Conservation (phyloP, 2,888 invertebrate species). For the Synanthedon vespiformis region DNA sequence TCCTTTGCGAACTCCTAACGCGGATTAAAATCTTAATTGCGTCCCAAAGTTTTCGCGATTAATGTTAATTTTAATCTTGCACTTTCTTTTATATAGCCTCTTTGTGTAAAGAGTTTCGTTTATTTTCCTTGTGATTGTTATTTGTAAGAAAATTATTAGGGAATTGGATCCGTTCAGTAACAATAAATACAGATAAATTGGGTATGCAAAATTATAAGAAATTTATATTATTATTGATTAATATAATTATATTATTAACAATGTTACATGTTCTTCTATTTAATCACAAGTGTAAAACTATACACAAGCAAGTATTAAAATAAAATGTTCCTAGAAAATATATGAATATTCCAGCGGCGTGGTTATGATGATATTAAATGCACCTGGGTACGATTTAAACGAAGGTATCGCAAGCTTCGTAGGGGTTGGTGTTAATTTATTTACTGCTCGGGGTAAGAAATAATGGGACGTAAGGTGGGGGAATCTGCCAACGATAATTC, state of each 20-base stretch:
- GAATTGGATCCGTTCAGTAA: no score
- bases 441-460: conserved; percentile 23
- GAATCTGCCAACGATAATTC: conserved; percentile 8
- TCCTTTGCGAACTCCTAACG: conserved; percentile 21
- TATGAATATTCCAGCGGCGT: background rate
- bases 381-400: background rate
- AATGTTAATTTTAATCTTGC: conserved; percentile 44
- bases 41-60: conserved; percentile 45
- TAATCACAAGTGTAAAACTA: no score
- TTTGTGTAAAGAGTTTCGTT: no score
- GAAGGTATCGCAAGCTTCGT: background rate
- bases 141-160: no score
- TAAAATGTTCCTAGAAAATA: no score
- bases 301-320: no score
- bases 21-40: conserved; percentile 64
- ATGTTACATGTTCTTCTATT: no score
- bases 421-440: conserved; percentile 20
- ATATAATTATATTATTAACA: no score
- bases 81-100: conserved; percentile 15
- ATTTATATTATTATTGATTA: no score
- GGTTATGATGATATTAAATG: background rate
- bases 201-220: no score
- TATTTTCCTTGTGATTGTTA: no score
- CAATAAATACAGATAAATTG: no score
- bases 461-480: conserved; percentile 11